Evolutionary conservation across 2,113 vertebrate species (phyloP).

Genomic region (Pao palembangensis): DNA sequence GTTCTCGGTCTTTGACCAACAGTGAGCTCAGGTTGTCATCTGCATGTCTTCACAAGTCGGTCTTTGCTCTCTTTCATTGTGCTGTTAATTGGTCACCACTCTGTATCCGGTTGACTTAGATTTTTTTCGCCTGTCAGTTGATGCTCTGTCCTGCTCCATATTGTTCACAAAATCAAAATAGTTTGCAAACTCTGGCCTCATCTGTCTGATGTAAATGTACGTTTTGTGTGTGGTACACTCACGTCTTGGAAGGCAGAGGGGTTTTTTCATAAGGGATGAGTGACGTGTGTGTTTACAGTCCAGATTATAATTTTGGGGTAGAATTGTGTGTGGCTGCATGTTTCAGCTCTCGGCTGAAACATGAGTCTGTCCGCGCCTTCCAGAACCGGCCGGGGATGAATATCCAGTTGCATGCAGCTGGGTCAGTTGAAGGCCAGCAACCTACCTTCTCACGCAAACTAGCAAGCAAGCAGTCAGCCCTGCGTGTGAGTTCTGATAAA

Average conservation of each 20-base stretch:
- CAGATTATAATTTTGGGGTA: constrained; percentile 21
- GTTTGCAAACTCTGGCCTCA: neutral
- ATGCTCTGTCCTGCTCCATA: neutral
- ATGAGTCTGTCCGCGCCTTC: constrained; percentile 53
- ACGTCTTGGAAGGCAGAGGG: constrained; percentile 41
- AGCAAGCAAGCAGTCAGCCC: constrained; percentile 18
- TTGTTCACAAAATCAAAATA: neutral
- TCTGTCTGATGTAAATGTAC: constrained; percentile 1
- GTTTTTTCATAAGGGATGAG: constrained; percentile 27
- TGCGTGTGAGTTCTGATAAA: constrained; percentile 64
- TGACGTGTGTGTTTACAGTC: constrained; percentile 30
- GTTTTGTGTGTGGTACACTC: constrained; percentile 14
- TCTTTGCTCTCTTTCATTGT: constrained; percentile 19
- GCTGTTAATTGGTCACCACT: neutral
- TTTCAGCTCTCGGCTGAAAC: constrained; percentile 48
- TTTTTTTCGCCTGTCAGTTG: neutral
- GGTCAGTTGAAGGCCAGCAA: constrained; percentile 40
- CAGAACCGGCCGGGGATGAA: constrained; percentile 29
- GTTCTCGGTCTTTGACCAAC: constrained; percentile 26
- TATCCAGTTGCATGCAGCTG: constrained; percentile 50
- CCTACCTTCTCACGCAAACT: constrained; percentile 61
- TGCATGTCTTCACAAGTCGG: constrained; percentile 23
- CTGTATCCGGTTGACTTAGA: constrained; percentile 6
- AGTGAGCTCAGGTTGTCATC: constrained; percentile 18
- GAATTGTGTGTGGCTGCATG: constrained; percentile 15